Evolutionary conservation across 2,113 vertebrate genomes (phyloP), one percentile per base, ranked within the genome.

Genomic region (Rhea americana): DNA sequence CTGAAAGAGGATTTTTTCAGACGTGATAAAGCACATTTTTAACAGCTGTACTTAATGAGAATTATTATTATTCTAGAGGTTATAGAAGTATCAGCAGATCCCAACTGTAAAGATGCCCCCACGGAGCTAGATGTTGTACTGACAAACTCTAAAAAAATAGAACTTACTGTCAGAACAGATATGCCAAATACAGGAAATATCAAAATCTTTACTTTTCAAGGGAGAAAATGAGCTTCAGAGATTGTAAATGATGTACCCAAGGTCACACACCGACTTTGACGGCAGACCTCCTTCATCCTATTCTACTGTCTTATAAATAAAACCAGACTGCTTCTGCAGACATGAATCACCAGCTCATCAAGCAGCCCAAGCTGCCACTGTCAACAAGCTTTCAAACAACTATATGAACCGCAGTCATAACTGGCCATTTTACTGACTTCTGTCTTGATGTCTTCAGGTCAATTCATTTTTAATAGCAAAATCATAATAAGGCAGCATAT

Each of bases 21-120:
- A n/a, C n/a, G 53, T 79, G 66, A 74, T 76, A 92, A 90, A 89
- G 30, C n/a, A 73, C 50, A 59, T 84, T 95, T 95, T 87, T 59
- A 84, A 75, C n/a, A 41, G 24, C 10, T 84, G 63, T 79, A 16
- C 9, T 74, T 91, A 90, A 93, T 89, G 26, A 90, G 58, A 92
- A 45, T 30, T 87, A 37, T 32, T 89, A 55, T 82, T 91, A 66
- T 85, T 85, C 28, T 32, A 28, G 63, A 24, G 70, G 39, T 83
- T 90, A 70, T 35, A 82, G 19, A 41, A 79, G 21, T 58, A 63
- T 16, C 30, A 58, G 32, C 21, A 82, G 74, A 66, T 35, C 43
- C 53, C 66, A 89, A 30, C 16, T 63, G 70, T 80, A 71, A 91
- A 66, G 47, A 37, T 18, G 24, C 62, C 9, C 70, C 77, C 81